A percentile compares a stretch with the other conserved stretches of the same genome.
Conservation (phyloP, 1,140 invertebrate genomes). For the Macrosteles quadrilineatus region DNA sequence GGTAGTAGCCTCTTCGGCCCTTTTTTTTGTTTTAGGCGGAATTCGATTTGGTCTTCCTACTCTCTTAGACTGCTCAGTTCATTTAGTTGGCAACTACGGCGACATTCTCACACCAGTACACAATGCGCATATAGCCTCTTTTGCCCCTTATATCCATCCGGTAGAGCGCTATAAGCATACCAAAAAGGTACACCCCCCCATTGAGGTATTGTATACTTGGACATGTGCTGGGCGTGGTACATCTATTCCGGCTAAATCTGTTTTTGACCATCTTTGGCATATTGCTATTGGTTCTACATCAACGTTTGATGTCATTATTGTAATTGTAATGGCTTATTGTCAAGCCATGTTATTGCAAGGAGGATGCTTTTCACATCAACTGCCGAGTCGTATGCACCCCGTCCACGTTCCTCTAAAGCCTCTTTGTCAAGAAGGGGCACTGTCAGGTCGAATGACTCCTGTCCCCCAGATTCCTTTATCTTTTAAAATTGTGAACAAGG, state of each 20-base stretch:
- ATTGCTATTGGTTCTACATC: constrained; percentile 28
- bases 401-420: constrained; percentile 31
- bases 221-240: no score
- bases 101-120: constrained; percentile 39
- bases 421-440: constrained; percentile 28
- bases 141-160: constrained; percentile 35
- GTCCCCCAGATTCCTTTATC: constrained; percentile 40
- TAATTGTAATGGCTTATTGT: constrained; percentile 33
- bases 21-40: neutral
- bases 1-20: neutral
- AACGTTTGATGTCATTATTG: constrained; percentile 27
- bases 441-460: neutral
- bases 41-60: neutral
- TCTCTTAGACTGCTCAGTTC: constrained; percentile 25
- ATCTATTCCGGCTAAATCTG: no score
- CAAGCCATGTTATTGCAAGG: constrained; percentile 30
- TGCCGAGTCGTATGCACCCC: constrained; percentile 27
- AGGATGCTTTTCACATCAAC: constrained; percentile 27
- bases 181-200: constrained; percentile 44
- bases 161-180: constrained; percentile 39
- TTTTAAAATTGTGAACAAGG: constrained; percentile 39
- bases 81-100: constrained; percentile 40
- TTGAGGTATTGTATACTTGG: constrained; percentile 41
- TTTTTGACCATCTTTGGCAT: constrained; percentile 31
- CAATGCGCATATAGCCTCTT: constrained; percentile 42